These are phyloP conservation scores for Aplidium turbinatum DNA, from an alignment of 23 tunicate species.

Conservation along the genomic window DNA sequence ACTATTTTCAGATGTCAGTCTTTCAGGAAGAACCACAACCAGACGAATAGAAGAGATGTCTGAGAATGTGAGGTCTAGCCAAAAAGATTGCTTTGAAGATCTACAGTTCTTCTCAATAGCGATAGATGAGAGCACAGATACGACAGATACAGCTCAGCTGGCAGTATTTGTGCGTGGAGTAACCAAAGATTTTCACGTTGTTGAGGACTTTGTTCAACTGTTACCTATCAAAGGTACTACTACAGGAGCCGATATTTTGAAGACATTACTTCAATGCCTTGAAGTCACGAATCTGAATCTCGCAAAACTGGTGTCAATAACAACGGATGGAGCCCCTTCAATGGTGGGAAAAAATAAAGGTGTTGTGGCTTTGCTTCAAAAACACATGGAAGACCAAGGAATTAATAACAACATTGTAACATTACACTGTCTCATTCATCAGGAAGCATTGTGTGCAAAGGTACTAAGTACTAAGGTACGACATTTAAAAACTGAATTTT, in stretches of 20 bases:
- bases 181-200: slow-evolving; percentile 61
- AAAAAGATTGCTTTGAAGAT: slow-evolving; percentile 55
- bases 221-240: slow-evolving; percentile 70
- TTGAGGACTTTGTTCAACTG: slow-evolving; percentile 72
- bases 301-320: slow-evolving; percentile 47
- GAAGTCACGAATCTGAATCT: slow-evolving; percentile 55
- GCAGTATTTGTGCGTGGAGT: slow-evolving; percentile 54
- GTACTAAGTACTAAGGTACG: slow-evolving; percentile 34
- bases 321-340: slow-evolving; percentile 57
- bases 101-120: slow-evolving; percentile 77
- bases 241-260: slow-evolving; percentile 72
- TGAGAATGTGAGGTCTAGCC: slow-evolving; percentile 57
- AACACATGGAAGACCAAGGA: slow-evolving; percentile 58
- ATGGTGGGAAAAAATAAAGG: slow-evolving; percentile 59
- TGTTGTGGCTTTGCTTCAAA: slow-evolving; percentile 62
- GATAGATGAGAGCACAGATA: slow-evolving; percentile 59
- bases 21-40: slow-evolving; percentile 83
- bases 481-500: slow-evolving; percentile 55
- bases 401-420: slow-evolving; percentile 38
- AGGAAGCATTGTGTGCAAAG: slow-evolving; percentile 78
- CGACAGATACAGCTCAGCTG: slow-evolving; percentile 50
- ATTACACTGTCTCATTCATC: slow-evolving; percentile 67
- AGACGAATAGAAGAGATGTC: slow-evolving; percentile 77
- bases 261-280: slow-evolving; percentile 61
- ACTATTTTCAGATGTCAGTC: slow-evolving; percentile 61